These are phyloP conservation scores for Dicrurus megarhynchus DNA, from an alignment of 2,113 vertebrate genomes.

Conservation along the genomic window DNA sequence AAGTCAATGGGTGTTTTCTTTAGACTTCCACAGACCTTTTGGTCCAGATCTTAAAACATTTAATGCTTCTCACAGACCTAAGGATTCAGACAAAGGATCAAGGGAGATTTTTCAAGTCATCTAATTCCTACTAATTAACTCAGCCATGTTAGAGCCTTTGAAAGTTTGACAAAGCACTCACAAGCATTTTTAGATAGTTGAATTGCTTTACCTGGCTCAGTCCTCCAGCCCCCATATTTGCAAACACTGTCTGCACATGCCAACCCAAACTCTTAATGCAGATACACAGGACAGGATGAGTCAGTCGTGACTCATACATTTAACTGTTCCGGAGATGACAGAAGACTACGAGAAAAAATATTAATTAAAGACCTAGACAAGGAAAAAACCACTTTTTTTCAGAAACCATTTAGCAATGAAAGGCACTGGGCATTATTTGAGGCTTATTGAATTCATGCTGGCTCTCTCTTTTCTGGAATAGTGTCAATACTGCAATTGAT, in stretches of 20 bases:
- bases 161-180: not conserved
- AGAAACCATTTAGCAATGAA: not conserved
- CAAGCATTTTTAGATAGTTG: not conserved
- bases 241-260: not conserved
- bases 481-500: not conserved
- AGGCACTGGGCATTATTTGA: not conserved
- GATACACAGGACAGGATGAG: not conserved
- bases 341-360: not conserved
- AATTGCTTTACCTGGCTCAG: not conserved
- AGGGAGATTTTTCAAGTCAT: not conserved
- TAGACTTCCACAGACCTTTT: not conserved
- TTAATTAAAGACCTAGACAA: not conserved
- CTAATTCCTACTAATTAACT: not conserved
- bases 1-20: not conserved
- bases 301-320: not conserved
- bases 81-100: not conserved
- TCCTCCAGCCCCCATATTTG: not conserved
- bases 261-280: not conserved
- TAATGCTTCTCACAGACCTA: not conserved
- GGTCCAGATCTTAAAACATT: not conserved
- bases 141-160: not conserved
- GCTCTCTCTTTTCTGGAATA: not conserved
- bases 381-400: not conserved
- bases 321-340: not conserved
- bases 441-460: not conserved